Percentiles rank a stretch among this genome's conserved stretches.
phyloP scores from a whole-genome alignment of 2,113 vertebrate genomes.

The Pedetes capensis region DNA sequence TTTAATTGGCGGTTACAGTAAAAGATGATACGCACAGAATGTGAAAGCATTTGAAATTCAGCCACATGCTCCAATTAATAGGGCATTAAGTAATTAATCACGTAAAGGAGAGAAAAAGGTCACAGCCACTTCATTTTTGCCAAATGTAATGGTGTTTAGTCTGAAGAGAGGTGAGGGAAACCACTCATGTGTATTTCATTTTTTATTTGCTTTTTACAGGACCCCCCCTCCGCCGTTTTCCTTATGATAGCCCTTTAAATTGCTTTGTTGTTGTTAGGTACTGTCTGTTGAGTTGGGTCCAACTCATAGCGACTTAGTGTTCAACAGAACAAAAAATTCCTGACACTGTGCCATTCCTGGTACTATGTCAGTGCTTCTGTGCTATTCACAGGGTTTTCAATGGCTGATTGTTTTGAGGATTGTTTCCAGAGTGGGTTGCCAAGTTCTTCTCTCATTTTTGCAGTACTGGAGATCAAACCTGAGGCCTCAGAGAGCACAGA shows the following conservation, averaged over 20 bases:
- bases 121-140: conserved; percentile 81
- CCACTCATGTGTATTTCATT: background rate
- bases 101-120: conserved; percentile 87
- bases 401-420: too few relatives aligned
- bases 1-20: conserved; percentile 89
- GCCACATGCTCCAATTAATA: conserved; percentile 93
- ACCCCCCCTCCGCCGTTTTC: background rate
- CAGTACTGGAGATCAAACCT: too few relatives aligned
- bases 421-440: too few relatives aligned
- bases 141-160: conserved; percentile 67
- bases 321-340: background rate
- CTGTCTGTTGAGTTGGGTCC: too few relatives aligned
- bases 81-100: conserved; percentile 98
- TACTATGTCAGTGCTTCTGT: too few relatives aligned
- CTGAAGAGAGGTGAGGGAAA: conserved; percentile 32
- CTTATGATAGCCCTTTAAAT: background rate
- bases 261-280: too few relatives aligned
- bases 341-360: too few relatives aligned
- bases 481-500: too few relatives aligned
- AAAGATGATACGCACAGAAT: conserved; percentile 90
- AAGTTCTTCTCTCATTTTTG: too few relatives aligned
- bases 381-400: too few relatives aligned
- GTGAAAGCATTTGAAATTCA: conserved; percentile 94
- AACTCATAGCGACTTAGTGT: too few relatives aligned
- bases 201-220: conserved; percentile 48